Percentiles rank a stretch among this genome's conserved stretches.
Conservation (phyloP, 2,888 invertebrate species). For the Caradrina kadenii region DNA sequence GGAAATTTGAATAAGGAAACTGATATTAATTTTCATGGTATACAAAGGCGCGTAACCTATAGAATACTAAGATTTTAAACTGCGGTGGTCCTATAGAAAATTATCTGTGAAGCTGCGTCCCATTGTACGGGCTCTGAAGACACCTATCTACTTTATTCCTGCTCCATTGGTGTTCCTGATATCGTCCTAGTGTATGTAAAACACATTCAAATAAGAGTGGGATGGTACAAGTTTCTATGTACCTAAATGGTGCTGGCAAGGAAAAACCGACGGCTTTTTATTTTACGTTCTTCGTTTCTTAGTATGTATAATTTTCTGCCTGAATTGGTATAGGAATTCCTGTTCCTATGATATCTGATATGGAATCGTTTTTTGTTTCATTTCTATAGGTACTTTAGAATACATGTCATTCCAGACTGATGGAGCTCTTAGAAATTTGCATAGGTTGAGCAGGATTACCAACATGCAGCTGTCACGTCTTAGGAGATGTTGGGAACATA, state of each 20-base stretch:
- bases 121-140: conserved; percentile 72
- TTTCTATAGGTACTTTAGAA: conserved; percentile 7
- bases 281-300: conserved; percentile 15
- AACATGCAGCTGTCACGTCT: conserved; percentile 3
- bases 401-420: conserved; percentile 5
- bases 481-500: not conserved
- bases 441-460: conserved; percentile 6
- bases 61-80: conserved; percentile 76
- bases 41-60: conserved; percentile 67
- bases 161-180: conserved; percentile 71
- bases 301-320: conserved; percentile 15
- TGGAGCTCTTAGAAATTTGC: conserved; percentile 25
- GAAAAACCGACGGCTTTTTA: conserved; percentile 44
- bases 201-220: conserved; percentile 80
- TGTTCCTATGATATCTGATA: conserved; percentile 42
- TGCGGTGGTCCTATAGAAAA: conserved; percentile 75
- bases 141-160: conserved; percentile 80
- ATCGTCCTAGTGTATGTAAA: conserved; percentile 81
- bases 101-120: conserved; percentile 73
- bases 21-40: conserved; percentile 79
- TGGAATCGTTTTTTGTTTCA: conserved; percentile 14
- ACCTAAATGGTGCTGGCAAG: conserved; percentile 38
- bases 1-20: conserved; percentile 77
- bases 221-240: conserved; percentile 60
- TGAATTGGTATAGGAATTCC: conserved; percentile 29